These are phyloP conservation scores for Galerucella pusilla DNA, from an alignment of 2,888 invertebrate species.

Conservation along the genomic window DNA sequence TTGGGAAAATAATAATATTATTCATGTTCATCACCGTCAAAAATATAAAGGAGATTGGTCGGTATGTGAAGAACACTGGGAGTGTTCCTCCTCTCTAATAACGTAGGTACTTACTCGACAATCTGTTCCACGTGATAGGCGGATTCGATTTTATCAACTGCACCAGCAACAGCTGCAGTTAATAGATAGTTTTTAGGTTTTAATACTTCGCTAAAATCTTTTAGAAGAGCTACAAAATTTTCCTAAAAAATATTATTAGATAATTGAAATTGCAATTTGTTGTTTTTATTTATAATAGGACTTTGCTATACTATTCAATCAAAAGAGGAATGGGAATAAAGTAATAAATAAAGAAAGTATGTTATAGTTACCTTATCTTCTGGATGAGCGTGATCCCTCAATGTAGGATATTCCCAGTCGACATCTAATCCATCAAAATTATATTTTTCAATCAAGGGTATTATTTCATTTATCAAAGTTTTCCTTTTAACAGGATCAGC, in stretches of 20 bases:
- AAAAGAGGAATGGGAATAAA: no score
- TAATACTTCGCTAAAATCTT: conserved; percentile 50
- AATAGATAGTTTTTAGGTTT: conserved; percentile 51
- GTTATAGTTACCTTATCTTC: conserved; percentile 40
- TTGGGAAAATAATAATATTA: no score
- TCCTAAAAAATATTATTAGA: conserved; percentile 47
- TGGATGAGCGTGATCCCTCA: conserved; percentile 41
- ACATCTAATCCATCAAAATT: conserved; percentile 84
- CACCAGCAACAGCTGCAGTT: conserved; percentile 56
- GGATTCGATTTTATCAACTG: conserved; percentile 48
- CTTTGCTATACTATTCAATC: no score
- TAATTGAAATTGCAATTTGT: background rate
- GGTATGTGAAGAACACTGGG: no score
- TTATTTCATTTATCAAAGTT: conserved; percentile 28
- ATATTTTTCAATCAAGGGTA: conserved; percentile 62
- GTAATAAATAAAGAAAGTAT: no score
- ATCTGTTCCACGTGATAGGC: conserved; percentile 54
- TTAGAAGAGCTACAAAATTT: conserved; percentile 51
- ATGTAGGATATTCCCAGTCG: conserved; percentile 87
- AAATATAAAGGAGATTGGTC: no score
- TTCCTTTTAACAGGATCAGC: conserved; percentile 55
- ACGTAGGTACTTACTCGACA: conserved; percentile 46
- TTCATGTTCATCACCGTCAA: no score
- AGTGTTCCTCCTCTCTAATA: no score
- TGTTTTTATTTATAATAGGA: no score